Conservation (phyloP, 2,888 invertebrate genomes). For the Papilio protenor region DNA sequence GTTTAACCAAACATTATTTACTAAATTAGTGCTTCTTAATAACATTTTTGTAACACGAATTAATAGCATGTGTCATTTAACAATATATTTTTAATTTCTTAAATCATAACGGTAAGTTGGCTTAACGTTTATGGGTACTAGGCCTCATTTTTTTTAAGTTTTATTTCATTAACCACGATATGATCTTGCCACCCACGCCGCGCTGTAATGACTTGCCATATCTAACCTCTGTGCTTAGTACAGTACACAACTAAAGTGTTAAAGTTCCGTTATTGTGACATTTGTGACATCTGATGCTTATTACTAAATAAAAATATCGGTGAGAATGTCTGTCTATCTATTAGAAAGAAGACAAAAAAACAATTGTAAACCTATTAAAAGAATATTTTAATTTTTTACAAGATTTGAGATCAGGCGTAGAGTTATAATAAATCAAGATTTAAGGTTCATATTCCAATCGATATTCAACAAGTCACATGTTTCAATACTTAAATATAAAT, state of each 20-base stretch:
- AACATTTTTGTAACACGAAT: constrained; percentile 11
- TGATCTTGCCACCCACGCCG: constrained; percentile 80
- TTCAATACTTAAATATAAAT: too few relatives aligned
- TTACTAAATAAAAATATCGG: too few relatives aligned
- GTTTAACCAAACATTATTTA: too few relatives aligned
- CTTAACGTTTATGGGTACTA: constrained; percentile 54
- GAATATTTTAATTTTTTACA: too few relatives aligned
- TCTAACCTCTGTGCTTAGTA: constrained; percentile 64
- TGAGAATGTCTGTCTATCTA: too few relatives aligned
- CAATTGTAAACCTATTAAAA: too few relatives aligned
- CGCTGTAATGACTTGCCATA: constrained; percentile 80
- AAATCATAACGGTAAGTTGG: constrained; percentile 40
- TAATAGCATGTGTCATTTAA: background rate
- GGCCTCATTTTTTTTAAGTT: constrained; percentile 66
- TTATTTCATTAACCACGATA: constrained; percentile 82
- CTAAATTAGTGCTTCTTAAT: too few relatives aligned
- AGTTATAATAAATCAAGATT: too few relatives aligned
- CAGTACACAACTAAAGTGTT: constrained; percentile 58
- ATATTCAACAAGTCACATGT: background rate
- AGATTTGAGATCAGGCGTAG: too few relatives aligned
- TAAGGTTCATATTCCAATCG: too few relatives aligned
- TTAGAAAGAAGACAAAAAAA: too few relatives aligned
- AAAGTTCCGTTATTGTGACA: constrained; percentile 48
- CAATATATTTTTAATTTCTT: constrained; percentile 15
- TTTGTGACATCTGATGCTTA: constrained; percentile 18